Evolutionary conservation across 2,888 invertebrate genomes (phyloP).

Genomic region (Zele albiditarsus): DNA sequence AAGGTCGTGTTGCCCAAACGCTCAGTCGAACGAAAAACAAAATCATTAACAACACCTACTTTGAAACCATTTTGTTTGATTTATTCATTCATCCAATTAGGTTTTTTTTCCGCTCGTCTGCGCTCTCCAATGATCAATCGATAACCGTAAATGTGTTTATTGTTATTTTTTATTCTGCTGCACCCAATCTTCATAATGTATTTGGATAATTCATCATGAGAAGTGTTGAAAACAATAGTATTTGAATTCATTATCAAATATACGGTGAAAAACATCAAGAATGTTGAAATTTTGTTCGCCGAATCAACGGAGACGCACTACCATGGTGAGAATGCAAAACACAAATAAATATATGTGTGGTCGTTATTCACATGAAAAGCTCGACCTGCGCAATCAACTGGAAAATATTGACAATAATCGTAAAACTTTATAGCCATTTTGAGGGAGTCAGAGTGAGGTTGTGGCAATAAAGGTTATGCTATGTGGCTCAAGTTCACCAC

Average conservation of each 20-base stretch:
- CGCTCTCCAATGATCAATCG: neutral
- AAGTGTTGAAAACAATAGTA: neutral
- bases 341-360: slow-evolving; percentile 33
- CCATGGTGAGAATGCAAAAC: slow-evolving; percentile 69
- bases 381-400: slow-evolving; percentile 33
- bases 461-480: slow-evolving; percentile 32
- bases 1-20: neutral
- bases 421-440: slow-evolving; percentile 41
- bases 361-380: slow-evolving; percentile 36
- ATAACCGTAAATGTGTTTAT: neutral
- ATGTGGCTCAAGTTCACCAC: slow-evolving; percentile 31
- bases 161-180: neutral
- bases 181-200: too few relatives aligned
- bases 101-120: neutral
- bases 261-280: slow-evolving; percentile 37
- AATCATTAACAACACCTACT: neutral
- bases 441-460: neutral
- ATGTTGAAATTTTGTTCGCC: slow-evolving; percentile 80
- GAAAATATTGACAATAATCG: slow-evolving; percentile 41
- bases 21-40: neutral
- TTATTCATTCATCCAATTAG: neutral
- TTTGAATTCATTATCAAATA: neutral
- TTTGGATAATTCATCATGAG: neutral
- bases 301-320: slow-evolving; percentile 75
- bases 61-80: neutral